Conservation (phyloP, 2,888 invertebrate genomes). For the Alcis repandata region DNA sequence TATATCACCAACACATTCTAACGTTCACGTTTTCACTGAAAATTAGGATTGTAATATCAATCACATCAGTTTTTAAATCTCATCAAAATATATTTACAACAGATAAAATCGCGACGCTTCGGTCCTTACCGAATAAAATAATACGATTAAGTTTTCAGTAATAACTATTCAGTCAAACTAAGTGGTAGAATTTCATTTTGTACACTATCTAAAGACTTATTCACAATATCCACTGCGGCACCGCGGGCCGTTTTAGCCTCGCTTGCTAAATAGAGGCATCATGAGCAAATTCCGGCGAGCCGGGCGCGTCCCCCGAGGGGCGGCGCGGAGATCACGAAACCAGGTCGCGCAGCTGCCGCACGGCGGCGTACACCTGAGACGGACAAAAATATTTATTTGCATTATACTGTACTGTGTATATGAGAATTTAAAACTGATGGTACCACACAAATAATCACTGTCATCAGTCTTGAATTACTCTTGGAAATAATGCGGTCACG, state of each 20-base stretch:
- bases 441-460: no score
- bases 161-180: background rate
- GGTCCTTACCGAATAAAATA: background rate
- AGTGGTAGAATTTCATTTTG: background rate
- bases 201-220: slow-evolving; percentile 9
- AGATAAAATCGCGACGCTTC: background rate
- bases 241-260: background rate
- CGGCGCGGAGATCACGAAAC: slow-evolving; percentile 44
- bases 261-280: background rate
- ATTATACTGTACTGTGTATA: background rate
- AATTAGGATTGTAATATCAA: background rate
- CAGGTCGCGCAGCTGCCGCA: slow-evolving; percentile 66
- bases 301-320: slow-evolving; percentile 50
- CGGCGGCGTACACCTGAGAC: slow-evolving; percentile 62
- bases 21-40: background rate
- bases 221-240: slow-evolving; percentile 4
- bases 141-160: background rate
- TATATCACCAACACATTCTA: background rate
- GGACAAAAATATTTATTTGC: background rate
- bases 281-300: background rate
- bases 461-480: no score
- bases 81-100: background rate
- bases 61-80: background rate
- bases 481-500: no score
- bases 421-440: no score